Evolutionary conservation across 2,888 invertebrate species (phyloP).

Genomic region (Limulus polyphemus): DNA sequence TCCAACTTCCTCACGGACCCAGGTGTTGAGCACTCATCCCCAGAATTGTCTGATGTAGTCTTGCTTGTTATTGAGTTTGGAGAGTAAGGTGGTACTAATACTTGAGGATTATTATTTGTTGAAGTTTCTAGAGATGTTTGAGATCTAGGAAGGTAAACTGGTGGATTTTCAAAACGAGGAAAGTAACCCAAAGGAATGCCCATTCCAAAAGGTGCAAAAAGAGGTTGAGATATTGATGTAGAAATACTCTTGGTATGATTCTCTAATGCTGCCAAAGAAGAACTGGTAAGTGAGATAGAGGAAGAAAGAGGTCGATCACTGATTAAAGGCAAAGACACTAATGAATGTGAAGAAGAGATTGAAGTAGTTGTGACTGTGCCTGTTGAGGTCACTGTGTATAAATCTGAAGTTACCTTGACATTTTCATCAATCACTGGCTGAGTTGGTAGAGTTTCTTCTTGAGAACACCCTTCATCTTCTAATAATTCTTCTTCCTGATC

Average conservation of each 20-base stretch:
- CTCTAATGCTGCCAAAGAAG: conserved; percentile 63
- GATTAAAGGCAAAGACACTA: too few species aligned
- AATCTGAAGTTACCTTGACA: too few species aligned
- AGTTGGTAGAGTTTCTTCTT: too few species aligned
- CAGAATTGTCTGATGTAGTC: conserved; percentile 22
- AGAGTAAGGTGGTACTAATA: conserved; percentile 20
- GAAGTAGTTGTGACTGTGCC: too few species aligned
- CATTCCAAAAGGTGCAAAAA: conserved; percentile 24
- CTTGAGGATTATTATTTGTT: conserved; percentile 12
- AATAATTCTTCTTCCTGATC: neutral
- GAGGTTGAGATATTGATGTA: conserved; percentile 31
- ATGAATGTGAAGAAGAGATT: too few species aligned
- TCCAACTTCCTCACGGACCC: conserved; percentile 19
- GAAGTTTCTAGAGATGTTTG: neutral
- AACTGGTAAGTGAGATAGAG: conserved; percentile 42
- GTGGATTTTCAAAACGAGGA: conserved; percentile 17
- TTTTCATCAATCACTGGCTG: too few species aligned
- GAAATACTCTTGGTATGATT: conserved; percentile 63
- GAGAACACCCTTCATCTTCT: too few species aligned
- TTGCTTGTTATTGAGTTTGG: conserved; percentile 27
- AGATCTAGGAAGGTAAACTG: neutral
- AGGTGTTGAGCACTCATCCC: conserved; percentile 24
- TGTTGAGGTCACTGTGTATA: too few species aligned
- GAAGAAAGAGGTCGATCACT: too few species aligned
- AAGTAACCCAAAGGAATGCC: conserved; percentile 23